phyloP scores from a whole-genome alignment of 2,113 vertebrate species.

The Spea multiplicata region DNA sequence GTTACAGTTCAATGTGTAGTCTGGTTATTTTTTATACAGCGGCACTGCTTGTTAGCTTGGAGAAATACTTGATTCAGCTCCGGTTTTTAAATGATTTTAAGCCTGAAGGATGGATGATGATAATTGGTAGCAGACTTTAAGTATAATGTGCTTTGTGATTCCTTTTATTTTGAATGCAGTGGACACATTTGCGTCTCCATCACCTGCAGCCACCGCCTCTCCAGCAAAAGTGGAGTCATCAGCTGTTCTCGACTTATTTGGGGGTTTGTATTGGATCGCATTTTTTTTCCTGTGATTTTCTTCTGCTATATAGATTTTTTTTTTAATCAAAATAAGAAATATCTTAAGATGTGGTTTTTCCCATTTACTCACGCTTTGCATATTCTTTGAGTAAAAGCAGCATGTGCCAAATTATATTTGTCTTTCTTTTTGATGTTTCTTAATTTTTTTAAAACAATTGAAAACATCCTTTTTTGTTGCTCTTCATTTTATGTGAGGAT shows the following conservation, averaged over 20 bases:
- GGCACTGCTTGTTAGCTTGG: not conserved
- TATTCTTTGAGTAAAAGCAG: no score
- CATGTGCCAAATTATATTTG: no score
- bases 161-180: constrained; percentile 72
- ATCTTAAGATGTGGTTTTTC: no score
- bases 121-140: not conserved
- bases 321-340: no score
- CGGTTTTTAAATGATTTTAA: not conserved
- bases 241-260: constrained; percentile 93
- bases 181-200: constrained; percentile 84
- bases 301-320: not conserved
- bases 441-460: no score
- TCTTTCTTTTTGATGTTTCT: no score
- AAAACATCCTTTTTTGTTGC: no score
- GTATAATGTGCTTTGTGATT: constrained; percentile 22
- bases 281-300: constrained; percentile 11
- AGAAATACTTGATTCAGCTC: not conserved
- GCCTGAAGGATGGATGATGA: not conserved
- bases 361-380: no score
- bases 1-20: not conserved
- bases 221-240: constrained; percentile 83
- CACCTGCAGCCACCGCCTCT: constrained; percentile 77
- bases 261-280: constrained; percentile 78
- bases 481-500: no score
- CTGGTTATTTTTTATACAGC: not conserved